phyloP scores from a whole-genome alignment of 1,140 invertebrate species.

The Philotrypesis tridentata region DNA sequence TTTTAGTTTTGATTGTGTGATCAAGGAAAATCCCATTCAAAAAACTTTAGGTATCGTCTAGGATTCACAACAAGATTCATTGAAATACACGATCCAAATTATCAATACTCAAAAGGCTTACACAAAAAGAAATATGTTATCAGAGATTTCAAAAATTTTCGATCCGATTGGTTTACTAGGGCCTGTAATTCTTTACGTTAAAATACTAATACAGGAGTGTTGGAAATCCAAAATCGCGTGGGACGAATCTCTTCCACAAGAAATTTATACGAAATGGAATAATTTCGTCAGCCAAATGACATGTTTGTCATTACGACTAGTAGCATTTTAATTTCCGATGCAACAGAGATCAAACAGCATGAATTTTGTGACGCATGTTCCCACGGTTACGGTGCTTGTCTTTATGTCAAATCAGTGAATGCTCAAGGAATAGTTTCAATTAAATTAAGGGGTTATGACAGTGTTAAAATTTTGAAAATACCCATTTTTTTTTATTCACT shows the following conservation, averaged over 20 bases:
- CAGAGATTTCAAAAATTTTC: slow-evolving; percentile 37
- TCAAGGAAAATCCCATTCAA: neutral
- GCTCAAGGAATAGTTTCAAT: no score
- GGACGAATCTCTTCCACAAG: slow-evolving; percentile 46
- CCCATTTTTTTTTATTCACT: no score
- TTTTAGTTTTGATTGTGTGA: neutral
- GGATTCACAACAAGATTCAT: neutral
- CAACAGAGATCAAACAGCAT: no score
- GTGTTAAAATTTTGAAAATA: no score
- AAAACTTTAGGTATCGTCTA: slow-evolving; percentile 37
- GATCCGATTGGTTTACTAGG: slow-evolving; percentile 42
- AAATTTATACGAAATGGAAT: slow-evolving; percentile 1
- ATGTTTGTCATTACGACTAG: no score
- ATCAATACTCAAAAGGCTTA: neutral
- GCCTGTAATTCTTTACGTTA: slow-evolving; percentile 40
- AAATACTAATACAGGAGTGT: slow-evolving; percentile 45
- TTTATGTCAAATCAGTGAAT: no score
- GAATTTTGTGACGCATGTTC: no score
- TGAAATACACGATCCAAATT: neutral
- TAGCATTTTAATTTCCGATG: no score
- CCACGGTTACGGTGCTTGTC: no score
- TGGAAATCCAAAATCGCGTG: slow-evolving; percentile 48
- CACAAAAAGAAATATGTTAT: slow-evolving; percentile 27
- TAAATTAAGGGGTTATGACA: no score
- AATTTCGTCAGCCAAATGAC: neutral